These are phyloP conservation scores for Drosophila jambulina DNA, from an alignment of 1,140 invertebrate species.

Conservation along the genomic window DNA sequence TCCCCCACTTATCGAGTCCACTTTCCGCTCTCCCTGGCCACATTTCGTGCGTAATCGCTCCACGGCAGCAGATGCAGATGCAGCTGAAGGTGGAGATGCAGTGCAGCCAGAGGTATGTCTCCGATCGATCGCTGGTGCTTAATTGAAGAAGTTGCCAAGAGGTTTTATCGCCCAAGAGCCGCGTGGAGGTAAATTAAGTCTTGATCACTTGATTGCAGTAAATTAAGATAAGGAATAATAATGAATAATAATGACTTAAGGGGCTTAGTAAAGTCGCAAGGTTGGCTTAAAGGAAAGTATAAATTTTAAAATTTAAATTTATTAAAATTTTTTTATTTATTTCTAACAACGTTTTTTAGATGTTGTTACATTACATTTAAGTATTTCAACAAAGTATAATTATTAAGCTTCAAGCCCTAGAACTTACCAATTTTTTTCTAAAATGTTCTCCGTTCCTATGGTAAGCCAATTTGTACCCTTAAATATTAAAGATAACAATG, in stretches of 20 bases:
- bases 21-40: slow-evolving; percentile 15
- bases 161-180: slow-evolving; percentile 7
- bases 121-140: slow-evolving; percentile 13
- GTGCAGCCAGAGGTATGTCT: slow-evolving; percentile 5
- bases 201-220: slow-evolving; percentile 10
- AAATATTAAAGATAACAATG: too few relatives aligned
- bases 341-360: too few relatives aligned
- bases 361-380: too few relatives aligned
- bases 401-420: too few relatives aligned
- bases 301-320: too few relatives aligned
- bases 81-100: slow-evolving; percentile 3
- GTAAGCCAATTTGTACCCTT: too few relatives aligned
- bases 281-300: neutral
- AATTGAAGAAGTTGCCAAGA: slow-evolving; percentile 33
- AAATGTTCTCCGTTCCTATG: too few relatives aligned
- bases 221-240: slow-evolving; percentile 9
- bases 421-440: too few relatives aligned
- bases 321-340: too few relatives aligned
- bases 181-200: slow-evolving; percentile 20
- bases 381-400: too few relatives aligned
- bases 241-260: slow-evolving; percentile 10
- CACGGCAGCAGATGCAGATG: slow-evolving; percentile 38
- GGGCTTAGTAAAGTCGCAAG: neutral
- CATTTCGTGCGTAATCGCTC: slow-evolving; percentile 37
- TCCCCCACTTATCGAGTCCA: slow-evolving; percentile 26